Percentiles rank a stretch among this genome's conserved stretches.
Conservation (phyloP, 2,888 invertebrate species). For the Pediacus dermestoides region DNA sequence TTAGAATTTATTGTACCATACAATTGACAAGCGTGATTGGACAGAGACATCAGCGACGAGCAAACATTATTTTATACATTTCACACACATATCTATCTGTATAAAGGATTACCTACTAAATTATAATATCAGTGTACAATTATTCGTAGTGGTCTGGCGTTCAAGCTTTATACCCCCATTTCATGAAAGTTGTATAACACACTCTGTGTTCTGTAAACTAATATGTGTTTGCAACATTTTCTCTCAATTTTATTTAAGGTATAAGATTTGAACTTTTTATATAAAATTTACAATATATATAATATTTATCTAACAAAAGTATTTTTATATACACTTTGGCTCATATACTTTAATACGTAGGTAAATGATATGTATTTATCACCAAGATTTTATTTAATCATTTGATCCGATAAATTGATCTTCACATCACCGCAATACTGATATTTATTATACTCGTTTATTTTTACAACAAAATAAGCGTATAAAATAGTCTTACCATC, state of each 20-base stretch:
- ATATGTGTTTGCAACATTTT: no score
- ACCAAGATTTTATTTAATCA: no score
- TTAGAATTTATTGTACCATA: constrained; percentile 40
- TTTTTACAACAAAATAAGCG: no score
- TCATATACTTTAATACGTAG: constrained; percentile 32
- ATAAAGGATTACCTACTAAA: constrained; percentile 31
- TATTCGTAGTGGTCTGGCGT: constrained; percentile 24
- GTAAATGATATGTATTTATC: constrained; percentile 38
- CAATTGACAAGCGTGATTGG: constrained; percentile 48
- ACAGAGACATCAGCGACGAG: constrained; percentile 36
- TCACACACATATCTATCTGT: constrained; percentile 27
- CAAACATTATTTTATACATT: constrained; percentile 22
- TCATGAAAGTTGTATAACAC: no score
- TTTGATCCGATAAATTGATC: no score
- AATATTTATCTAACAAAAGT: constrained; percentile 35
- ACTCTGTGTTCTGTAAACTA: no score
- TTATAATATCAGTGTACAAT: constrained; percentile 21
- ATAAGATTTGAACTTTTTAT: constrained; percentile 30
- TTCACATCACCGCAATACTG: no score
- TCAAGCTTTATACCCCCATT: constrained; percentile 33
- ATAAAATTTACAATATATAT: constrained; percentile 35
- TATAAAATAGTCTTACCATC: no score
- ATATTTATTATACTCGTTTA: no score
- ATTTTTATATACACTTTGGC: constrained; percentile 43
- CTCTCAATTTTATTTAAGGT: constrained; percentile 24